These are phyloP conservation scores for Folsomia candida DNA, from an alignment of 2,888 invertebrate genomes.

Conservation along the genomic window DNA sequence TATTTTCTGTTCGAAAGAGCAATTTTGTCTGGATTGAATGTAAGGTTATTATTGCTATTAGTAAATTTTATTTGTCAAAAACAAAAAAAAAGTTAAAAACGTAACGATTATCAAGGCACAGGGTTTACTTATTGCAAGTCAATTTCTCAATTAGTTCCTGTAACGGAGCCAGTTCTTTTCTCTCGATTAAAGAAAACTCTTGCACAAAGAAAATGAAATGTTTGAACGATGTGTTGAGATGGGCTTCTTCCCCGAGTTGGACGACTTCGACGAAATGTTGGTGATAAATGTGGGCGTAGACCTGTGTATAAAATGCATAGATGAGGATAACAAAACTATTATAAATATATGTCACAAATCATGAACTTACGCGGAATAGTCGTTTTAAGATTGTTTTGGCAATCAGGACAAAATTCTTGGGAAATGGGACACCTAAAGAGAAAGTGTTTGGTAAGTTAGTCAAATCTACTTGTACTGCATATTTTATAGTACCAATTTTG, in stretches of 20 bases:
- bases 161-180: constrained; percentile 91
- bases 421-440: constrained; percentile 92
- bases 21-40: too few relatives aligned
- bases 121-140: constrained; percentile 60
- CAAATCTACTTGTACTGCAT: too few relatives aligned
- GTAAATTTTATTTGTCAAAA: too few relatives aligned
- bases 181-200: constrained; percentile 96
- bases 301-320: too few relatives aligned
- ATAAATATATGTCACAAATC: too few relatives aligned
- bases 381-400: constrained; percentile 98
- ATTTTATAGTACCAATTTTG: constrained; percentile 95
- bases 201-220: constrained; percentile 98
- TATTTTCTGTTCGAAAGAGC: too few relatives aligned
- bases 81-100: too few relatives aligned
- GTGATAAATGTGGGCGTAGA: constrained; percentile 99
- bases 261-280: constrained; percentile 98
- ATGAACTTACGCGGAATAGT: constrained; percentile 90
- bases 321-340: too few relatives aligned
- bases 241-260: constrained; percentile 95
- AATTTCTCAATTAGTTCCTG: constrained; percentile 96
- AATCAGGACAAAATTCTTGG: constrained; percentile 92
- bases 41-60: too few relatives aligned
- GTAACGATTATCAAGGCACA: too few relatives aligned
- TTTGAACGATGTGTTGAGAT: constrained; percentile 98
- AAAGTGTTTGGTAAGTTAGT: too few relatives aligned